Base-by-base conservation (phyloP, 2,797 vertebrate genomes). In the Sparidentex hasta region DNA sequence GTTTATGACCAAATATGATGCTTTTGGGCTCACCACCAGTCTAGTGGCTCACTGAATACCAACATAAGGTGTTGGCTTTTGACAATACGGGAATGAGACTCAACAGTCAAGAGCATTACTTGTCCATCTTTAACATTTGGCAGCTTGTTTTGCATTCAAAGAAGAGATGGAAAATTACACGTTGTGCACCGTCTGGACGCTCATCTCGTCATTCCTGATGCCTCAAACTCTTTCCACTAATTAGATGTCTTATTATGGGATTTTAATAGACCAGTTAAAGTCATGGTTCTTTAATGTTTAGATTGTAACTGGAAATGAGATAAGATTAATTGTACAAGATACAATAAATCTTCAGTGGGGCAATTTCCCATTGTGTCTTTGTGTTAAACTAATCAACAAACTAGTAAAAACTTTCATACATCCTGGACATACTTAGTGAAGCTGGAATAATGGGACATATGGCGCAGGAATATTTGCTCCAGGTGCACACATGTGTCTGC, bases 201-300 rank as follows among this genome's bases (percentile, higher is more conserved):
- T 82, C 67, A 84, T 76, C 69, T 80, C 69, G 41, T 43, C n/a
- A 38, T 57, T 75, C 33, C 46, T 29, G 57, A 65, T 38, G 65
- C 61, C 25, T 65, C 46, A 61, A 48, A 58, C 7, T 11, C 47
- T 73, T 54, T 54, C 58, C 58, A 70, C 50, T 66, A 25, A 70
- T 73, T 64, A 58, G 4, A 75, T 57, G 38, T 57, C 11, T 61
- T 59, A 77, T 71, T 72, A 78, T 59, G n/a, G 68, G 51, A 63
- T 84, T 76, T 64, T 68, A 14, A 63, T 11, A 62, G 59, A 56
- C 13, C 55, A 59, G 3, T 69, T 43, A 73, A 67, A 29, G 38
- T 12, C n/a, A 50, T 2, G 7, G 23, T 38, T 14, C 11, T 62
- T 52, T 68, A 20, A 52, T 65, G 59, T 44, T 54, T 48, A 13